Evolutionary conservation across 2,888 invertebrate species (phyloP).

Genomic region (Hemaris fuciformis): DNA sequence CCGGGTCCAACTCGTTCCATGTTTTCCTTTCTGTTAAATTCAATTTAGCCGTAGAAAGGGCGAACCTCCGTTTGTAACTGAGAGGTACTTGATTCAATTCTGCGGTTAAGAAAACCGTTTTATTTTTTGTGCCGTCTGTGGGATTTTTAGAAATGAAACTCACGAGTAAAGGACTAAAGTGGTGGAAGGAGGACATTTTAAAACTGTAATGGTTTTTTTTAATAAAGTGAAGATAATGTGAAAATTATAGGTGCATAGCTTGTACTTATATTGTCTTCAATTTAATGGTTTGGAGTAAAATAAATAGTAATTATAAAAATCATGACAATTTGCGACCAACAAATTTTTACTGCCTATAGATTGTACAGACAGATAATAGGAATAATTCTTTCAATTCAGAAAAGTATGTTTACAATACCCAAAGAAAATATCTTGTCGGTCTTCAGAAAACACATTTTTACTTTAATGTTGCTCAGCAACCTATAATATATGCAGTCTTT

Average conservation of each 20-base stretch:
- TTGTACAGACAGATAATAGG: too few species aligned
- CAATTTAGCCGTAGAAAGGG: constrained; percentile 6
- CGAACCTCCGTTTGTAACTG: constrained; percentile 4
- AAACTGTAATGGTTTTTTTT: not conserved
- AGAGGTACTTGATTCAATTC: constrained; percentile 8
- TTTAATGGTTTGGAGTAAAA: too few species aligned
- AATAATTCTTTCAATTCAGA: too few species aligned
- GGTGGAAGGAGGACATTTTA: not conserved
- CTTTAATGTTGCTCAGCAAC: not conserved
- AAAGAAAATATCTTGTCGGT: not conserved
- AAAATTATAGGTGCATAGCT: too few species aligned
- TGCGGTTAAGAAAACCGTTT: constrained; percentile 3
- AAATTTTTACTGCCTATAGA: too few species aligned
- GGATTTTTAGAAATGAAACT: not conserved
- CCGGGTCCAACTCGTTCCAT: not conserved
- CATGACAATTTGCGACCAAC: too few species aligned
- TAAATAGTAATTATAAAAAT: too few species aligned
- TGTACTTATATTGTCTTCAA: too few species aligned
- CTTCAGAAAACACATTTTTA: not conserved
- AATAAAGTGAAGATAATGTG: too few species aligned
- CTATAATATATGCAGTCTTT: not conserved
- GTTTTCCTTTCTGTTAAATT: constrained; percentile 8
- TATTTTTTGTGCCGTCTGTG: not conserved
- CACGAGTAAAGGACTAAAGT: not conserved
- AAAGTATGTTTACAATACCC: not conserved